Base-by-base conservation (phyloP, 2,797 vertebrate species). In the Lophius americanus region DNA sequence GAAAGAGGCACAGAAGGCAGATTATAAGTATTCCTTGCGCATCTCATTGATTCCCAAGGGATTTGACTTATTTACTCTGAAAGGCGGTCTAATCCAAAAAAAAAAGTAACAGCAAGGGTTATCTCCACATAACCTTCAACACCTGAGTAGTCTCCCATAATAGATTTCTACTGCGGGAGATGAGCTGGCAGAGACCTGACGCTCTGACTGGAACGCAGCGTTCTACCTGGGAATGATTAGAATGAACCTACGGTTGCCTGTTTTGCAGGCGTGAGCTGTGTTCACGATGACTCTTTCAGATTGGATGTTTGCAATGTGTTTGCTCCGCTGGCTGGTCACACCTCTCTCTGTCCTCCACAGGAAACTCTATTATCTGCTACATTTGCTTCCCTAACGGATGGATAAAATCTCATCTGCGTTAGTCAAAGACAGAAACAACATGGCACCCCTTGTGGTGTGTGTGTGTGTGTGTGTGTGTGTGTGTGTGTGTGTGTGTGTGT, bases 321-420 rank as follows among this genome's bases (percentile, higher is more conserved):
- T 56, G 37, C 67, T 55, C 10, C 44, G 51, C 49, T 60, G 75
- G 62, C 51, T 71, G 9, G 53, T 51, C 46, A 12, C 51, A 5
- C 51, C 58, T 64, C 69, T 55, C n/a, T 4, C 43, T 35, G 23
- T 39, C 51, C 32, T 67, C 64, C 50, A 33, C 43, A 10, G 73
- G 62, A 80, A 68, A 77, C 76, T 76, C 63, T 47, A 85, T 89
- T 80, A 86, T 78, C 67, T 75, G 78, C 78, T 42, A 70, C 69
- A 64, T 82, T 84, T 73, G 55, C 50, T 79, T 68, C 55, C 47
- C 62, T 76, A 65, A 81, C 76, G 56, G 73, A 70, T 58, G 76
- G 59, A 70, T 68, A 56, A 51, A 65, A 85, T 70, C 73, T 80
- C 55, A 56, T 75, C 61, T 46, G 44, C 54, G 59, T 39, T 73